Conservation (phyloP, 2,888 invertebrate species). For the Eristalis pertinax region DNA sequence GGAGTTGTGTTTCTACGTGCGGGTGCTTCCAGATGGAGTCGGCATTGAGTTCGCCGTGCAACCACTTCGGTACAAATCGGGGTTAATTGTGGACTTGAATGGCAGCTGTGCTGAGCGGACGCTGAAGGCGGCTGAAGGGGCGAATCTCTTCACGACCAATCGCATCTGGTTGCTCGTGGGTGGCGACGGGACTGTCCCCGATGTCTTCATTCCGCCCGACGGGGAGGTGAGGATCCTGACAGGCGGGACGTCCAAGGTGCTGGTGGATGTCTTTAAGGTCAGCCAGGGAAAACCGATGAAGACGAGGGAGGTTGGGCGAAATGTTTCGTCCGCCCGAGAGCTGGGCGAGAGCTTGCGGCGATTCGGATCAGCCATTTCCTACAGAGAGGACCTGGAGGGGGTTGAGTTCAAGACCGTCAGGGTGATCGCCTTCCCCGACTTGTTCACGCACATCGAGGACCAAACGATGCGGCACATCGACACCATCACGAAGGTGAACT, state of each 20-base stretch:
- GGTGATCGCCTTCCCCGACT: conserved; percentile 80
- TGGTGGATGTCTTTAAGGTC: conserved; percentile 79
- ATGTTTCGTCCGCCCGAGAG: conserved; percentile 63
- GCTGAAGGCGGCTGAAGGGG: conserved; percentile 76
- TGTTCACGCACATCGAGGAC: conserved; percentile 80
- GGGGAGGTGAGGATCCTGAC: conserved; percentile 76
- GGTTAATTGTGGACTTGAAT: conserved; percentile 76
- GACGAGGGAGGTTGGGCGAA: conserved; percentile 65
- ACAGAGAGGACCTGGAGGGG: conserved; percentile 78
- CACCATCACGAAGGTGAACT: conserved; percentile 81
- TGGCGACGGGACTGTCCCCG: conserved; percentile 38
- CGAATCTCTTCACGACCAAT: conserved; percentile 79
- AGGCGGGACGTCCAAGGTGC: not conserved
- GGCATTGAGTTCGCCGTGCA: conserved; percentile 70
- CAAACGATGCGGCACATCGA: conserved; percentile 80
- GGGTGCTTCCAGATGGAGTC: conserved; percentile 53
- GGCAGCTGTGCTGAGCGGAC: conserved; percentile 75
- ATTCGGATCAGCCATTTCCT: conserved; percentile 77
- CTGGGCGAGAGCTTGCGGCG: conserved; percentile 73
- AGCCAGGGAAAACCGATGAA: conserved; percentile 75
- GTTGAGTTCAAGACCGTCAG: conserved; percentile 78
- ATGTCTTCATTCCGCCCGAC: conserved; percentile 78
- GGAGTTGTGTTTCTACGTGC: conserved; percentile 50
- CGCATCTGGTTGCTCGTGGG: conserved; percentile 78
- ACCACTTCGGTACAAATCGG: conserved; percentile 75